Percentiles rank a stretch among this genome's conserved stretches.
These are phyloP conservation scores for Cyrtonyx montezumae DNA, from an alignment of 2,113 vertebrate species.

Conservation along the genomic window DNA sequence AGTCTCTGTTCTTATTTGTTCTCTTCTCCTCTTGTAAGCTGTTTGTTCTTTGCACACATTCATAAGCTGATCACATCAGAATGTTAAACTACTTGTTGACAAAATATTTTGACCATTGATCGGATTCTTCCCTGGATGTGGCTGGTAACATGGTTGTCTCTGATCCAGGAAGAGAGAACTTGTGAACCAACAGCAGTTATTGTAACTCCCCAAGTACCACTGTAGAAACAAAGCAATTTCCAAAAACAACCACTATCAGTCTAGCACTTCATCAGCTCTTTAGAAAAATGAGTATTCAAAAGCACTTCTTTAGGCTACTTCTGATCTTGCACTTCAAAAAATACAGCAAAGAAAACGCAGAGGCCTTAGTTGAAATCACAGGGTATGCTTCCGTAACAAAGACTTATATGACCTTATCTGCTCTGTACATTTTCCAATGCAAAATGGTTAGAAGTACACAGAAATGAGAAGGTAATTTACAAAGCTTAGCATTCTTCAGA, in stretches of 20 bases:
- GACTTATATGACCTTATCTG: background rate
- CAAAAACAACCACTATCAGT: background rate
- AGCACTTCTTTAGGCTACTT: background rate
- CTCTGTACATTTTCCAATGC: rapidly evolving
- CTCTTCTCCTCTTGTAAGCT: background rate
- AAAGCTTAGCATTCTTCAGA: background rate
- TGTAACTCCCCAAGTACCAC: background rate
- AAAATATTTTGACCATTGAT: background rate
- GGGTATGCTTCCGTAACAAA: background rate
- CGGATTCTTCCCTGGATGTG: background rate
- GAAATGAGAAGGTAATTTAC: background rate
- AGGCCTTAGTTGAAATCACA: background rate
- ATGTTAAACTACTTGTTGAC: background rate
- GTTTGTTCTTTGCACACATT: background rate
- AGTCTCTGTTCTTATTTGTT: background rate
- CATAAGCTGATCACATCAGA: background rate
- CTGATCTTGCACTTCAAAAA: background rate
- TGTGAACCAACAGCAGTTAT: background rate
- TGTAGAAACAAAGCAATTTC: background rate
- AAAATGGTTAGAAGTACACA: background rate
- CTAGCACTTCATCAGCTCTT: background rate
- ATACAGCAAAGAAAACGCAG: background rate
- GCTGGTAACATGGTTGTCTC: background rate
- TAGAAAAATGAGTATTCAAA: background rate
- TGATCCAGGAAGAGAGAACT: background rate